Conservation (phyloP, 2,888 invertebrate genomes). For the Clepsis dumicolana region DNA sequence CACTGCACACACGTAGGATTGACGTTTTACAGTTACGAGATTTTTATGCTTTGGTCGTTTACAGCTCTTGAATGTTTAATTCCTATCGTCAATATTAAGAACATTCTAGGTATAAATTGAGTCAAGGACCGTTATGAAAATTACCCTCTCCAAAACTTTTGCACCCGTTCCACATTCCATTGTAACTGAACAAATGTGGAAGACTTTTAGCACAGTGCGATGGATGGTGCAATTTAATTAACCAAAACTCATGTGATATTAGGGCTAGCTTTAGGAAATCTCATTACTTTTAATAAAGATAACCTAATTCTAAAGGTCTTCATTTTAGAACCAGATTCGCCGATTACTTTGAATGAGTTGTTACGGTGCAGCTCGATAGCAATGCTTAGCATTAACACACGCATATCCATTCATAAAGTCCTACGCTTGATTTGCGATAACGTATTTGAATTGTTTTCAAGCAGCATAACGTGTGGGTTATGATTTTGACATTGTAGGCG, state of each 20-base stretch:
- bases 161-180: constrained; percentile 15
- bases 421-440: constrained; percentile 49
- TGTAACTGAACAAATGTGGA: constrained; percentile 6
- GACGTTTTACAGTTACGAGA: constrained; percentile 53
- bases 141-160: constrained; percentile 7
- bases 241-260: constrained; percentile 32
- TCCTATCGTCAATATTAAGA: constrained; percentile 15
- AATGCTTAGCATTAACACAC: constrained; percentile 45
- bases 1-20: constrained; percentile 49
- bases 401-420: constrained; percentile 48
- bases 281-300: constrained; percentile 35
- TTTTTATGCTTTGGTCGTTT: constrained; percentile 44
- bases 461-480: constrained; percentile 45
- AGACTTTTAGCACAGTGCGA: background rate
- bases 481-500: constrained; percentile 50
- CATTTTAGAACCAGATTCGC: constrained; percentile 9
- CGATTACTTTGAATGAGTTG: constrained; percentile 38
- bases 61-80: constrained; percentile 31
- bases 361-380: constrained; percentile 34
- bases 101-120: constrained; percentile 12
- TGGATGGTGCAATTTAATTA: constrained; percentile 19
- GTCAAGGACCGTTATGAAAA: constrained; percentile 9
- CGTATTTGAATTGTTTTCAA: constrained; percentile 44
- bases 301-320: constrained; percentile 15
- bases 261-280: constrained; percentile 17